Evolutionary conservation across 2,113 vertebrate genomes (phyloP).

Genomic region (Corydoras maculifer): DNA sequence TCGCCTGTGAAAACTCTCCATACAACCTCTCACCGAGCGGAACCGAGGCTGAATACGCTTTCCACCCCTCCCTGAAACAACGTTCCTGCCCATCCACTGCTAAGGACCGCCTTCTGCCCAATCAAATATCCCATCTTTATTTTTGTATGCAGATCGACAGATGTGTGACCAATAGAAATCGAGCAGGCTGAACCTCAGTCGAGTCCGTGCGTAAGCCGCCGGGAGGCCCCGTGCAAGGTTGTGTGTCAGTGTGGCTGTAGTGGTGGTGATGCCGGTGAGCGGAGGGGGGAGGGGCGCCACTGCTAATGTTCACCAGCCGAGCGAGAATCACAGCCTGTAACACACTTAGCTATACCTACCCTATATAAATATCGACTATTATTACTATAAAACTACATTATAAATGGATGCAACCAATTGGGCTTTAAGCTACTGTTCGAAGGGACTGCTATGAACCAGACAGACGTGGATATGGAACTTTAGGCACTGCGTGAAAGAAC

Average conservation of each 20-base stretch:
- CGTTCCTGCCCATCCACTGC: constrained; percentile 48
- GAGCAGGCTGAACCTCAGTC: constrained; percentile 46
- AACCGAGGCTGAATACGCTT: constrained; percentile 36
- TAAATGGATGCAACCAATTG: constrained; percentile 54
- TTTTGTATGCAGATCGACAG: constrained; percentile 37
- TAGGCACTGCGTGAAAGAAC: constrained; percentile 58
- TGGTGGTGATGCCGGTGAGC: constrained; percentile 77
- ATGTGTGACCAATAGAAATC: constrained; percentile 57
- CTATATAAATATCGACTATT: constrained; percentile 67
- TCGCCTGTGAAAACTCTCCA: constrained; percentile 27
- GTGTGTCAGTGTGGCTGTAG: constrained; percentile 82
- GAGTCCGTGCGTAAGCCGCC: constrained; percentile 76
- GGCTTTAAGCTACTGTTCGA: constrained; percentile 55
- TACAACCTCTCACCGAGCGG: constrained; percentile 43
- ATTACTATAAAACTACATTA: constrained; percentile 60
- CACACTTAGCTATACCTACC: constrained; percentile 67
- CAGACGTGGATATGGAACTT: constrained; percentile 66
- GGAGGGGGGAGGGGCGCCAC: constrained; percentile 79
- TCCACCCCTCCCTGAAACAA: constrained; percentile 43
- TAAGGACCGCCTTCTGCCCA: constrained; percentile 37
- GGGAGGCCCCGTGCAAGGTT: constrained; percentile 88
- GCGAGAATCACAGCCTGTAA: constrained; percentile 69
- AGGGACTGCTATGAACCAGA: constrained; percentile 57
- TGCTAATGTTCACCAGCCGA: constrained; percentile 66
- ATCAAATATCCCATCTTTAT: constrained; percentile 3